Base-by-base conservation (phyloP, 2,888 invertebrate genomes). In the Leptinotarsa peninsularis region DNA sequence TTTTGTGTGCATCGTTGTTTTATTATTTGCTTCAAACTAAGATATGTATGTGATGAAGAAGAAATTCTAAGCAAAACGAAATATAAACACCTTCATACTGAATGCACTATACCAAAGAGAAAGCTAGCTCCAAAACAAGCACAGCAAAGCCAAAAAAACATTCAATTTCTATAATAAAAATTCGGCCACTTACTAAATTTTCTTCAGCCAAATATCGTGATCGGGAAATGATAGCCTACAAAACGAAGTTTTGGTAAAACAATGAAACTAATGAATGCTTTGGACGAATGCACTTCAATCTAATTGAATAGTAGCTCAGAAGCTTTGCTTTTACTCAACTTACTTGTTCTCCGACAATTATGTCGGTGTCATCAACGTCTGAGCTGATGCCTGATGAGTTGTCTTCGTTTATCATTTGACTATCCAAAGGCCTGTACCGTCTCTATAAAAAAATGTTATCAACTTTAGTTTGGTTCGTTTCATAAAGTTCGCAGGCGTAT, bases 331-430 rank as follows among this genome's bases (percentile, higher is more conserved):
- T 43, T 3, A 66, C 7, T 18, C 0, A 67, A 78, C 81, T 85
- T 82, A 92, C 93, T 89, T 92, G 91, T 81, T 92, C 92, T 4
- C 91, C 91, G 1, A 91, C 89, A 10, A 91, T 85, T 63, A 92
- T 90, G 76, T 90, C 90, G 0, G 91, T 86, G 77, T 84, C 84
- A 67, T 83, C 82, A 3, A 83, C 83, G 13, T 83, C 83, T 17
- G 82, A 82, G 54, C 76, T 79, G 18, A 77, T 76, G 43, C 80
- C 78, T 21, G 80, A 76, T 17, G 81, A 81, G 70, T 58, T 67
- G 4, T 74, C 76, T 50, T 68, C 74, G 73, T 88, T 87, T 3
- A 85, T 84, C 13, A 83, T 84, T 56, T 84, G 83, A 78, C 84
- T 85, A 67, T 85, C 83, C 75, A 87, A 66, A 33, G 80, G 81